Conservation (phyloP, 2,113 vertebrate species). For the Felis chaus region DNA sequence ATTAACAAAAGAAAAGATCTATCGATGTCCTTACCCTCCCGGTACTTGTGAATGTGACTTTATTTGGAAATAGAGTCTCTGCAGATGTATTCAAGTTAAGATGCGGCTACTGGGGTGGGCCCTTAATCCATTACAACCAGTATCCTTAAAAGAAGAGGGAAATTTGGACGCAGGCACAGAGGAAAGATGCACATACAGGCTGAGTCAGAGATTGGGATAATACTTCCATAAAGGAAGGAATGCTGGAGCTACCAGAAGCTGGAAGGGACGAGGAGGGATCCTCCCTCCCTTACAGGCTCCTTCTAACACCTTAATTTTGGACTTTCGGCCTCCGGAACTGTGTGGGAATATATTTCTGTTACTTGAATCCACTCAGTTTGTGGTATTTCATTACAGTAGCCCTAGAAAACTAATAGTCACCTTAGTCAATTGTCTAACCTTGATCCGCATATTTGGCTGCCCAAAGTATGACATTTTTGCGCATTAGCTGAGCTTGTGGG, state of each 20-base stretch:
- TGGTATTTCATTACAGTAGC: neutral
- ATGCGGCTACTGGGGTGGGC: neutral
- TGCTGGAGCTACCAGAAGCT: neutral
- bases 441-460: neutral
- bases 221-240: neutral
- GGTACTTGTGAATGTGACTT: neutral
- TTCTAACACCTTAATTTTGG: neutral
- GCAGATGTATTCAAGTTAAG: neutral
- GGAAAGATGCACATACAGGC: neutral
- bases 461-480: neutral
- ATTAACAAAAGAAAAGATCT: neutral
- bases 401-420: neutral
- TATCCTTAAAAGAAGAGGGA: neutral
- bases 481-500: neutral
- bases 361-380: neutral
- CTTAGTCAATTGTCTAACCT: neutral
- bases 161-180: neutral
- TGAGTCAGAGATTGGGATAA: neutral
- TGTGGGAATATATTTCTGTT: neutral
- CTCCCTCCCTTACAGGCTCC: neutral
- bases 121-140: neutral
- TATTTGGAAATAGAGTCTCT: neutral
- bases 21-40: neutral
- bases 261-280: neutral
- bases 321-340: neutral